Conservation (phyloP, 1,140 invertebrate species). For the Brachionus rubens region DNA sequence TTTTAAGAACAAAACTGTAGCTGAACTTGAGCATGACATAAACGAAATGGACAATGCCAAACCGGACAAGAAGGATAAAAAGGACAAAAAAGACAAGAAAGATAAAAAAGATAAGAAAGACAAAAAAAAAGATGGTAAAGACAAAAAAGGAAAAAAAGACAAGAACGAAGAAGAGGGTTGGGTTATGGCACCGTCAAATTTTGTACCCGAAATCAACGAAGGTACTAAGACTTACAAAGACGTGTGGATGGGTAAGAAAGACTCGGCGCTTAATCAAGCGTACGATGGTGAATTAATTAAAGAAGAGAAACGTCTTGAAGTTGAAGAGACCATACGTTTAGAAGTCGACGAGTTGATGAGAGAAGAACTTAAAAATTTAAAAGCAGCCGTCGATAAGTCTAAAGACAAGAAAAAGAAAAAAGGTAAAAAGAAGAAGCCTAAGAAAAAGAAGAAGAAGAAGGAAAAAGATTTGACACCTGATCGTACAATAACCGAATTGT, state of each 20-base stretch:
- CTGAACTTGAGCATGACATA: slow-evolving; percentile 58
- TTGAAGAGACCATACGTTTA: slow-evolving; percentile 77
- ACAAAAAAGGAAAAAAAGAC: slow-evolving; percentile 58
- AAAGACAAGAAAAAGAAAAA: slow-evolving; percentile 58
- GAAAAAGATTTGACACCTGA: slow-evolving; percentile 93
- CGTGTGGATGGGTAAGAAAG: slow-evolving; percentile 75
- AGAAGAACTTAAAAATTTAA: slow-evolving; percentile 74
- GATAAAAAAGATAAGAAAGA: slow-evolving; percentile 53
- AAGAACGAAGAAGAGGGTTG: slow-evolving; percentile 61
- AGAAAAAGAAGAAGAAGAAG: slow-evolving; percentile 68
- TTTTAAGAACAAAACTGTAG: slow-evolving; percentile 65
- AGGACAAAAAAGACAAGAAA: slow-evolving; percentile 52
- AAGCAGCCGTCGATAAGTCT: slow-evolving; percentile 61
- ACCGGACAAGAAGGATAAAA: slow-evolving; percentile 56
- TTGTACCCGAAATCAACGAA: slow-evolving; percentile 54
- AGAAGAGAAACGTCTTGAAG: slow-evolving; percentile 73
- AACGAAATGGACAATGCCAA: slow-evolving; percentile 53
- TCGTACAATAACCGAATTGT: slow-evolving; percentile 78
- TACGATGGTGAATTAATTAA: slow-evolving; percentile 75
- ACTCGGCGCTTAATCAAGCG: slow-evolving; percentile 67
- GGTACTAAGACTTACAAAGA: slow-evolving; percentile 47
- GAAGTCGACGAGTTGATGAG: slow-evolving; percentile 81
- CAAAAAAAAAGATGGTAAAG: slow-evolving; percentile 48
- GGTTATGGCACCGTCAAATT: slow-evolving; percentile 59
- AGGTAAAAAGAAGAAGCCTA: slow-evolving; percentile 62